Conservation (phyloP, 1,140 invertebrate genomes). For the Eriocheir sinensis region DNA sequence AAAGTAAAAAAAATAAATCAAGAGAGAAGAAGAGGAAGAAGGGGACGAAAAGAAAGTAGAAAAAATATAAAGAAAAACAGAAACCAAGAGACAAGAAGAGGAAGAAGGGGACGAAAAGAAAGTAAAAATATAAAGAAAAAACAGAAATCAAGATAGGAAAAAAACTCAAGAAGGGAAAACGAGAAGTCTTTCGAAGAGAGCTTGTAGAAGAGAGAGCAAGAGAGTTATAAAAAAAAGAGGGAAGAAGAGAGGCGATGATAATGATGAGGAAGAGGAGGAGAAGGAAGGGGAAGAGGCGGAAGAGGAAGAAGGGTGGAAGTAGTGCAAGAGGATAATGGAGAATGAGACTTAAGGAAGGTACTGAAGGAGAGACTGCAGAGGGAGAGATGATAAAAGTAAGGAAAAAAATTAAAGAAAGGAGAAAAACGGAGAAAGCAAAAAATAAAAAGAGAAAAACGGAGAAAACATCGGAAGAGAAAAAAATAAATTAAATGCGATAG, state of each 20-base stretch:
- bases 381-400: background rate
- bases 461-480: no score
- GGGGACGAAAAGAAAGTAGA: background rate
- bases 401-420: no score
- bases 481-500: no score
- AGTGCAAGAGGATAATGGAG: constrained; percentile 32
- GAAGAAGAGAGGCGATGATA: background rate
- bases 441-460: no score
- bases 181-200: no score
- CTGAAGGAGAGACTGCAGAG: background rate
- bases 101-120: background rate
- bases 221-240: no score
- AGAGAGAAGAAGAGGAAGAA: background rate
- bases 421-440: no score
- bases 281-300: background rate
- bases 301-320: background rate
- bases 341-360: background rate
- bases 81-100: background rate
- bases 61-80: background rate
- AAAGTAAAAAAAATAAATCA: no score
- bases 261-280: background rate
- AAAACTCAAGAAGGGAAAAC: background rate
- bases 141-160: background rate
- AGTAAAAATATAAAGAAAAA: no score
- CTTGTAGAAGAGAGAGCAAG: no score